Base-by-base conservation (phyloP, 1,140 invertebrate species). In the Bombus vancouverensis region DNA sequence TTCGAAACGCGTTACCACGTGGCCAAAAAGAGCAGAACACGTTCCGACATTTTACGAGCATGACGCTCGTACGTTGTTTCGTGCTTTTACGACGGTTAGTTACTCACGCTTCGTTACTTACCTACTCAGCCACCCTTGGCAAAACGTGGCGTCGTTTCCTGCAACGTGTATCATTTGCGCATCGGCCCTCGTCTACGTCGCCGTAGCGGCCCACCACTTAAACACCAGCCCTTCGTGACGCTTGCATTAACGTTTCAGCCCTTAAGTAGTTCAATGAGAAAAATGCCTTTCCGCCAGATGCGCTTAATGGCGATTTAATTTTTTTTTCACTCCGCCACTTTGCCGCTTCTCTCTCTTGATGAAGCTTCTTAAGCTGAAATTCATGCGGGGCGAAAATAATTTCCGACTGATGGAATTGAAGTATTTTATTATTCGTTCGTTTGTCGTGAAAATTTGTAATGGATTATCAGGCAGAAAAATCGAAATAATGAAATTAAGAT, bases 21-120 rank as follows among this genome's bases (percentile, higher is more conserved):
- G 32, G 28, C 10, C 32, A 68, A 79, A 76, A 80, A 76, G 72
- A 59, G 9, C 32, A 65, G 72, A 87, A 88, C 88, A 90, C 87
- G 88, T 90, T 70, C 53, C 68, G 66, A 74, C 80, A 81, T 83
- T 90, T 90, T 90, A 90, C 83, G 89, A 90, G 80, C 71, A 15
- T 25, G 42, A 37, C 66, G 80, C 68, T 57, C 81, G 73, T 80
- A 88, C 85, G 83, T 77, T 90, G 89, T 90, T 90, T 87, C 88
- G 79, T 83, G 86, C 86, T 90, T 85, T 90, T 88, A 90, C 81
- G 89, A 83, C 77, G 76, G 83, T 90, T 90, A 90, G 88, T 90
- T 90, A 88, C 88, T 90, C 89, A 90, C 81, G 88, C 75, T 90
- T 90, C 89, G 86, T 90, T 90, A 90, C 83, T 90, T 85, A 86